Percentiles rank a stretch among this genome's conserved stretches.
These are phyloP conservation scores for Aptenodytes patagonicus DNA, from an alignment of 2,113 vertebrate species.

Conservation along the genomic window DNA sequence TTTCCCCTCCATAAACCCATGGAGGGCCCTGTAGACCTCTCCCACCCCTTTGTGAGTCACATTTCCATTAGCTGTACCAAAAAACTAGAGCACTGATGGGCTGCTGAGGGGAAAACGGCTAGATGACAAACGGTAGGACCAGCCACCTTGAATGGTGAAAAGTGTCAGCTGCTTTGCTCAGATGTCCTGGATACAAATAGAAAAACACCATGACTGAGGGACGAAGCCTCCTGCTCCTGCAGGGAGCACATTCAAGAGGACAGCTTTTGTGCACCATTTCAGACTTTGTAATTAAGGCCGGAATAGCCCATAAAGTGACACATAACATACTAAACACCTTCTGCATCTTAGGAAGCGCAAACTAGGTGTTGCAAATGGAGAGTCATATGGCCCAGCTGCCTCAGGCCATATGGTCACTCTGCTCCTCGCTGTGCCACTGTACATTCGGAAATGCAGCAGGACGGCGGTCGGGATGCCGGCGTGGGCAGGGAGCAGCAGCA, in stretches of 20 bases:
- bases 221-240: not conserved
- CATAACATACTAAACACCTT: slow-evolving; percentile 43
- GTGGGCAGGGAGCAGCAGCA: not conserved
- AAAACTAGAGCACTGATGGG: not conserved
- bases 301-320: slow-evolving; percentile 25
- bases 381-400: slow-evolving; percentile 9
- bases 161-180: not conserved
- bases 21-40: fast-evolving
- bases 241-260: not conserved
- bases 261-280: not conserved
- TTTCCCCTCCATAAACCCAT: not conserved
- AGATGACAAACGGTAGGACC: not conserved
- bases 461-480: not conserved
- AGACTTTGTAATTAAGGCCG: slow-evolving; percentile 3
- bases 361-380: slow-evolving; percentile 22
- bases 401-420: slow-evolving; percentile 24
- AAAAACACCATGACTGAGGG: not conserved
- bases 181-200: not conserved
- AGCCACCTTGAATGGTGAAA: not conserved
- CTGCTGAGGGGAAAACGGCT: not conserved
- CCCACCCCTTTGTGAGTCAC: not conserved
- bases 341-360: not conserved
- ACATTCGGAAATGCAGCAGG: not conserved
- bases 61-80: not conserved
- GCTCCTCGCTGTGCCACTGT: not conserved